Conservation (phyloP, 1,140 invertebrate species). For the Orius insidiosus region DNA sequence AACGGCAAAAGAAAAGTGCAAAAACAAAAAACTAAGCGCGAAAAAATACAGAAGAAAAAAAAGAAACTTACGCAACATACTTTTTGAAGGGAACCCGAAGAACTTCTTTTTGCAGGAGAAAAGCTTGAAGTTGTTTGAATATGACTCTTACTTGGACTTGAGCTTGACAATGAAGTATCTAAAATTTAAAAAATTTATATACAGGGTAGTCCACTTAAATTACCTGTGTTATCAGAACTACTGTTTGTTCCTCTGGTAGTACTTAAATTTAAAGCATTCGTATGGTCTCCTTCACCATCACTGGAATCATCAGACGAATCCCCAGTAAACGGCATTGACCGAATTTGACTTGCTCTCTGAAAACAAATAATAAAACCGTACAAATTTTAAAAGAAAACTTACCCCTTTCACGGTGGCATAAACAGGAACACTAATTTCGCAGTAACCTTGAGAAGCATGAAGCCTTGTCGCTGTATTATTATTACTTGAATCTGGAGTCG, state of each 20-base stretch:
- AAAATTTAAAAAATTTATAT: conserved; percentile 16
- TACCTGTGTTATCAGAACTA: conserved; percentile 23
- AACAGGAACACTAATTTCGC: conserved; percentile 78
- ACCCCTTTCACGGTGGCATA: conserved; percentile 91
- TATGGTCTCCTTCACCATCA: conserved; percentile 53
- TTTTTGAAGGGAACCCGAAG: conserved; percentile 66
- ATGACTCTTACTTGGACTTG: conserved; percentile 66
- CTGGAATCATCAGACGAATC: conserved; percentile 90
- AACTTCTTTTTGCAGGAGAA: conserved; percentile 66
- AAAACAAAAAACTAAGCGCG: conserved; percentile 1
- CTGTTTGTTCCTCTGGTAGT: conserved; percentile 31
- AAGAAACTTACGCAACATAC: conserved; percentile 32
- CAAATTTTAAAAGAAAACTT: conserved; percentile 22
- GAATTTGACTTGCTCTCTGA: conserved; percentile 81
- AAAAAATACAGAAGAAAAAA: conserved; percentile 6
- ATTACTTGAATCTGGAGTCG: conserved; percentile 28
- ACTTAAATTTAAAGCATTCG: conserved; percentile 19
- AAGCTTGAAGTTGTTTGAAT: conserved; percentile 60
- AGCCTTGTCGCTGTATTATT: conserved; percentile 22
- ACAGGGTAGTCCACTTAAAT: not conserved
- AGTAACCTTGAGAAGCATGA: conserved; percentile 38
- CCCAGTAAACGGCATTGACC: conserved; percentile 85
- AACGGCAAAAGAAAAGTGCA: not conserved
- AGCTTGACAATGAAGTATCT: conserved; percentile 31
- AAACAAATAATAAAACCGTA: conserved; percentile 18